Percentiles rank a stretch among this genome's conserved stretches.
phyloP scores from a whole-genome alignment of 1,140 invertebrate species.

The Gonatopus flavifemur region DNA sequence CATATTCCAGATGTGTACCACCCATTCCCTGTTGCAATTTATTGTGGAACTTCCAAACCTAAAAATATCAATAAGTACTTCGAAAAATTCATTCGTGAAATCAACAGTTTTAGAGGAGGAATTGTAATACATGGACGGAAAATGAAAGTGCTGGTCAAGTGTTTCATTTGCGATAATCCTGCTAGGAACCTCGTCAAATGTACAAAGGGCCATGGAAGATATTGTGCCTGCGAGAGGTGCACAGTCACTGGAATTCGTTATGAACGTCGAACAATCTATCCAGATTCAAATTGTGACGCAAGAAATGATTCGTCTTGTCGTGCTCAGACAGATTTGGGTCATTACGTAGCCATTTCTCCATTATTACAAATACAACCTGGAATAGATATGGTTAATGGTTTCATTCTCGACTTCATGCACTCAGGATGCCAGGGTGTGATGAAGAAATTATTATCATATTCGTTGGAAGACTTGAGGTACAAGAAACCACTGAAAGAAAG shows the following conservation, averaged over 20 bases:
- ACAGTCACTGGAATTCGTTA: conserved; percentile 1
- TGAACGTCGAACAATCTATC: conserved; percentile 14
- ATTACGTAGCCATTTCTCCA: conserved; percentile 19
- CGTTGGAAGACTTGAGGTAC: no score
- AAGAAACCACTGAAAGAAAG: no score
- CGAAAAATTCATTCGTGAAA: conserved; percentile 12
- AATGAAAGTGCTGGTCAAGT: conserved; percentile 10
- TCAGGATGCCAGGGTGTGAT: no score
- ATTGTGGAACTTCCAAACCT: conserved; percentile 15
- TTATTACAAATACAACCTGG: conserved; percentile 17
- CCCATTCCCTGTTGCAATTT: conserved; percentile 18
- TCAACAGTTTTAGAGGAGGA: conserved; percentile 6
- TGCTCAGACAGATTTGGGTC: conserved; percentile 3
- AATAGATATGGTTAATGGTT: no score
- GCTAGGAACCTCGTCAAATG: conserved; percentile 19
- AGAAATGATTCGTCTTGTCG: conserved; percentile 21
- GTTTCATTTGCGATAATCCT: conserved; percentile 21
- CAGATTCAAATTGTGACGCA: not conserved
- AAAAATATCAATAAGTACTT: conserved; percentile 9
- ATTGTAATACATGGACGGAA: conserved; percentile 1
- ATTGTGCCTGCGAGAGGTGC: conserved; percentile 16
- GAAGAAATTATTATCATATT: no score
- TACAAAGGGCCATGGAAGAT: conserved; percentile 20
- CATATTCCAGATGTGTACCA: conserved; percentile 7
- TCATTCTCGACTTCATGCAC: no score